Evolutionary conservation across 1,140 invertebrate genomes (phyloP), one percentile per base, ranked within the genome.

Genomic region (Halotydeus destructor): DNA sequence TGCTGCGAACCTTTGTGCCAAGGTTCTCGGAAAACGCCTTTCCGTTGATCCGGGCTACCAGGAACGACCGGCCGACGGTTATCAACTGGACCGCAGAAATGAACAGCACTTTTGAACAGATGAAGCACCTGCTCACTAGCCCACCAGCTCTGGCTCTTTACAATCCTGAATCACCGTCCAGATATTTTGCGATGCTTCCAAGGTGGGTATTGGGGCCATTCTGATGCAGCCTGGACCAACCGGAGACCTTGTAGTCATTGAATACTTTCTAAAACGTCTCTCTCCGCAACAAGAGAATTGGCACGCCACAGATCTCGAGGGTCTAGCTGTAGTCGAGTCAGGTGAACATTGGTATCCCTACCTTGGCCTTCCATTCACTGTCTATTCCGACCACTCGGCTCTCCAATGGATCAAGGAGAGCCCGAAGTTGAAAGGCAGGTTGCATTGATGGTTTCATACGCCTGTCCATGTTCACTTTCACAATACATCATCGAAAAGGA

Each of bases 381-480:
- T 44, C 3, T 14, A 24, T 6, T 45, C 44, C 24, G 42, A 46
- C 25, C 40, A 45, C 21, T 22, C 14, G n/a, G 25, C 37, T 4
- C 25, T 44, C 9, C 12, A 24, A 34, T 44, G 28, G 27, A 21
- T 45, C 12, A 3, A 5, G 11, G 36, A 19, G 4, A 12, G 16
- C 11, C 22, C 14, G 30, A 45, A 44, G 5, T 23, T 22, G 3
- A 37, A 26, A 19, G 21, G 18, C 4, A 38, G 22, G 35, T 21
- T 45, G 6, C 8, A 24, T 46, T 49, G 9, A 33, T 45, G 9
- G 47, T 49, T 6, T 36, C n/a, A 51, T 22, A 49, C 54, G 45
- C 57, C 56, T 22, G 55, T 58, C 34, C 53, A 56, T 12, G 49
- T 56, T 9, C 57, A 56, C 11, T 56, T 56, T 21, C n/a, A 27